phyloP scores from a whole-genome alignment of 1,140 invertebrate genomes.

The Euglossa dilemma region DNA sequence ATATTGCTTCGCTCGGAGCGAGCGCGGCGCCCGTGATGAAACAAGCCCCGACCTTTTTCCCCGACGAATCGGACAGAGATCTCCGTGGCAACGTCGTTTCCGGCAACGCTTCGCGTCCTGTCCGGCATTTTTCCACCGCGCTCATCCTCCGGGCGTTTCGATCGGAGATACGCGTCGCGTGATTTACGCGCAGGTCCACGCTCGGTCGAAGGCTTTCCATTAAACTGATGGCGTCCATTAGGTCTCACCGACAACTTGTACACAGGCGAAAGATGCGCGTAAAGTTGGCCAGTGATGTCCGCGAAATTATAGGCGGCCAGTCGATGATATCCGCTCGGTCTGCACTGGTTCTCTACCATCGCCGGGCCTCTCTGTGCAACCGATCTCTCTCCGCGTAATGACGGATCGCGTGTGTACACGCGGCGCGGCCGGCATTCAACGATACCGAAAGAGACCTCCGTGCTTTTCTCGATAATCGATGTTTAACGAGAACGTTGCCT shows the following conservation, averaged over 20 bases:
- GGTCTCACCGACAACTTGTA: constrained; percentile 15
- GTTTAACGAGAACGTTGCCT: constrained; percentile 12
- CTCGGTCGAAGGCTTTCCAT: constrained; percentile 19
- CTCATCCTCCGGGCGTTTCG: neutral
- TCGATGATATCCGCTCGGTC: constrained; percentile 8
- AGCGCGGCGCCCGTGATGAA: neutral
- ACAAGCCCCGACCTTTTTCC: neutral
- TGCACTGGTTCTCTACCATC: neutral
- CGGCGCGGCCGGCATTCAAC: neutral
- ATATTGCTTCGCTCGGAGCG: neutral
- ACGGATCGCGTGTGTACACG: neutral
- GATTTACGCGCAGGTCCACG: neutral
- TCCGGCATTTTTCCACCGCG: too few species aligned
- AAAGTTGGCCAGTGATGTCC: constrained; percentile 14
- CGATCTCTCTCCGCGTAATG: neutral
- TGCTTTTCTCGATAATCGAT: constrained; percentile 18
- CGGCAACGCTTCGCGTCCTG: neutral
- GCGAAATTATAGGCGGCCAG: constrained; percentile 33
- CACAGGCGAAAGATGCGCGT: constrained; percentile 19
- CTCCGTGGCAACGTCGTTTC: neutral
- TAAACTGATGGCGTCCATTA: constrained; percentile 51
- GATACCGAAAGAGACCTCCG: neutral
- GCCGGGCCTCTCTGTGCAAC: neutral
- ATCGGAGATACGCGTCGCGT: neutral
- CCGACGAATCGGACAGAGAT: neutral